Percentiles rank a stretch among this genome's conserved stretches.
Evolutionary conservation across 2,113 vertebrate species (phyloP).

Genomic region (Cnemophilus loriae): DNA sequence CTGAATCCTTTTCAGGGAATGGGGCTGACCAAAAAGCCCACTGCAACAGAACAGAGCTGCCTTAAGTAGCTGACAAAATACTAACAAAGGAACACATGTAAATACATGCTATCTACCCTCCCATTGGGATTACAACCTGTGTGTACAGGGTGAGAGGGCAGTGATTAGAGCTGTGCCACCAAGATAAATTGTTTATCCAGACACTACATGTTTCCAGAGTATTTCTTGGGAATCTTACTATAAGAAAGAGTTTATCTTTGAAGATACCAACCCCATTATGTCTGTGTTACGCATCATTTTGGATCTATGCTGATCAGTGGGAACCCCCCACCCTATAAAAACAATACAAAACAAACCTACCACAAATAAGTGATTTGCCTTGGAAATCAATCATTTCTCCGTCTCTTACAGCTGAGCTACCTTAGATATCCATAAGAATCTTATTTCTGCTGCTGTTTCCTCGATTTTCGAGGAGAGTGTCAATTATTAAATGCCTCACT

Average conservation of each 20-base stretch:
- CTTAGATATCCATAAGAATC: constrained; percentile 30
- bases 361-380: constrained; percentile 36
- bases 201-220: constrained; percentile 51
- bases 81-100: constrained; percentile 89
- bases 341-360: constrained; percentile 21
- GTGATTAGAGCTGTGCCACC: constrained; percentile 71
- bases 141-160: constrained; percentile 78
- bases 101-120: constrained; percentile 83
- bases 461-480: constrained; percentile 39
- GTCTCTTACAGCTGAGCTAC: constrained; percentile 2
- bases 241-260: constrained; percentile 55
- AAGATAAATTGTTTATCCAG: constrained; percentile 76
- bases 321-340: constrained; percentile 17
- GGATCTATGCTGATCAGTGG: not conserved
- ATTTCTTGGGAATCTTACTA: constrained; percentile 58
- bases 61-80: constrained; percentile 79
- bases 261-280: constrained; percentile 33
- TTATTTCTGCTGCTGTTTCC: constrained; percentile 55
- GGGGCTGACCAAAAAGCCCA: constrained; percentile 59
- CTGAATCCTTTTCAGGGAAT: constrained; percentile 53
- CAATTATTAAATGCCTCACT: constrained; percentile 55
- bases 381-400: constrained; percentile 23
- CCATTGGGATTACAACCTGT: constrained; percentile 83
- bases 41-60: constrained; percentile 66
- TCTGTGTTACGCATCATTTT: not conserved